Evolutionary conservation across 2,888 invertebrate species (phyloP).

Genomic region (Cremastobaeus sp.): DNA sequence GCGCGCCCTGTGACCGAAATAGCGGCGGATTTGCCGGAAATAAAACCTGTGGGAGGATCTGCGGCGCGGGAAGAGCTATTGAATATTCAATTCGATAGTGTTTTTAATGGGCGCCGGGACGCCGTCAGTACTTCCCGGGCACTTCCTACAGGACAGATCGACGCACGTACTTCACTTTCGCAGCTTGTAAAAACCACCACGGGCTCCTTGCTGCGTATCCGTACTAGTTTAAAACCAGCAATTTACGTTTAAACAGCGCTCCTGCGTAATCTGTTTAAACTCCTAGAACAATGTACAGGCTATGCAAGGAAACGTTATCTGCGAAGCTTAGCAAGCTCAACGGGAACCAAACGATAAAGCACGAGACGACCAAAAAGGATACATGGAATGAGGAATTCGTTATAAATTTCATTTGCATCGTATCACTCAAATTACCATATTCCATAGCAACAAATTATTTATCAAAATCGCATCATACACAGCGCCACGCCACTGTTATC

Average conservation of each 20-base stretch:
- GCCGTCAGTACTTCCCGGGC: slow-evolving; percentile 29
- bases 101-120: slow-evolving; percentile 47
- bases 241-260: slow-evolving; percentile 74
- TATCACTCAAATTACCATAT: slow-evolving; percentile 61
- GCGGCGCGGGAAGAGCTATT: slow-evolving; percentile 13
- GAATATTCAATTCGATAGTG: slow-evolving; percentile 47
- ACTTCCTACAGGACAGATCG: slow-evolving; percentile 22
- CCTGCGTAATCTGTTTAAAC: slow-evolving; percentile 75
- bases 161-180: slow-evolving; percentile 52
- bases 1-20: too few relatives aligned
- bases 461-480: slow-evolving; percentile 52
- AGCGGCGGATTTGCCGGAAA: too few relatives aligned
- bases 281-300: slow-evolving; percentile 72
- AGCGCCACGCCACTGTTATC: slow-evolving; percentile 11
- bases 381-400: slow-evolving; percentile 60
- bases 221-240: slow-evolving; percentile 65
- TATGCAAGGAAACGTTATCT: slow-evolving; percentile 67
- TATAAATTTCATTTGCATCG: slow-evolving; percentile 62
- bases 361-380: slow-evolving; percentile 64
- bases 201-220: slow-evolving; percentile 54
- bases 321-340: slow-evolving; percentile 70
- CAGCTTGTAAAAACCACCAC: slow-evolving; percentile 58
- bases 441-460: slow-evolving; percentile 55
- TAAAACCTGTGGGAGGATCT: slow-evolving; percentile 3
- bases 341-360: slow-evolving; percentile 69